Percentiles rank a stretch among this genome's conserved stretches.
Evolutionary conservation across 2,797 vertebrate genomes (phyloP).

Genomic region (Tauraco hartlaubi): DNA sequence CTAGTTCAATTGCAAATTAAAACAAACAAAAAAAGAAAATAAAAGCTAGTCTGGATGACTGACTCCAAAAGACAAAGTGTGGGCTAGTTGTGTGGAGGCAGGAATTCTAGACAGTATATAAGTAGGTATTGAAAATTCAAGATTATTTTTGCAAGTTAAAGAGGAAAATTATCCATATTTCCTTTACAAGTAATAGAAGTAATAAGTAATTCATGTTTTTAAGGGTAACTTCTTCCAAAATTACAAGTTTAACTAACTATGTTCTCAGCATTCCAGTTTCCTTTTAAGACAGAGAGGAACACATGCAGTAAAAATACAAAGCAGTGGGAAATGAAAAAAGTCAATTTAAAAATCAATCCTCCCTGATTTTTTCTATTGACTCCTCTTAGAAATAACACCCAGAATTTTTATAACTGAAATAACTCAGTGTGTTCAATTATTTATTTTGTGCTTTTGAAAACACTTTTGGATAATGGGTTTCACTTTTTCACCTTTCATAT

Average conservation of each 20-base stretch:
- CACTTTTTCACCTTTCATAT: not conserved
- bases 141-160: not conserved
- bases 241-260: not conserved
- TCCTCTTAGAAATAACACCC: not conserved
- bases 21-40: not conserved
- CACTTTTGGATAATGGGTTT: constrained; percentile 1
- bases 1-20: not conserved
- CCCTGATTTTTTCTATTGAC: not conserved
- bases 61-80: not conserved
- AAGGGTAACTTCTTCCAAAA: not conserved
- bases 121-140: not conserved
- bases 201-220: not conserved
- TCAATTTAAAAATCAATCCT: constrained; percentile 56
- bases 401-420: constrained; percentile 26
- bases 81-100: not conserved
- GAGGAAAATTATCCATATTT: not conserved
- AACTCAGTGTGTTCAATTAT: constrained; percentile 2
- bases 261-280: not conserved
- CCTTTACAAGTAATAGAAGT: not conserved
- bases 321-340: constrained; percentile 7
- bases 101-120: not conserved
- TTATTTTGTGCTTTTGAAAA: constrained; percentile 46
- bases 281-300: not conserved
- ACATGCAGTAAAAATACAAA: not conserved
- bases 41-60: not conserved